These are phyloP conservation scores for Cygnus buccinator DNA, from an alignment of 2,113 vertebrate species.

Conservation along the genomic window DNA sequence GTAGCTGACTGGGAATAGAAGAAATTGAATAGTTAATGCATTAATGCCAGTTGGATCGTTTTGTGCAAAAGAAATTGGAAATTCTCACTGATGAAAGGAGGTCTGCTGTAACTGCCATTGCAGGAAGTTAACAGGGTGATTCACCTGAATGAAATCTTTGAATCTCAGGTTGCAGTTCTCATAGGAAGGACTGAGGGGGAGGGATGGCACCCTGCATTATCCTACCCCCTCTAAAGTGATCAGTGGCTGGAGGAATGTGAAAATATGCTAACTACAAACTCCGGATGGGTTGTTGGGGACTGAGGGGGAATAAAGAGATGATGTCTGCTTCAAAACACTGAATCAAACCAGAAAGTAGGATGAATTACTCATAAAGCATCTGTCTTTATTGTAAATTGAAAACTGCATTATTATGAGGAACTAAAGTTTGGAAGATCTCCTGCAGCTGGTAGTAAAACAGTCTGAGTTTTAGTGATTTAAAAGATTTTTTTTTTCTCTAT, in stretches of 20 bases:
- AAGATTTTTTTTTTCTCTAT: neutral
- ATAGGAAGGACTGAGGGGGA: neutral
- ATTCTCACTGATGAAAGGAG: neutral
- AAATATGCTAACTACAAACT: neutral
- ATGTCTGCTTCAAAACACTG: neutral
- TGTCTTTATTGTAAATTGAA: neutral
- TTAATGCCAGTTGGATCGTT: neutral
- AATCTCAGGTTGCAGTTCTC: neutral
- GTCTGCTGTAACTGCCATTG: slow-evolving; percentile 6
- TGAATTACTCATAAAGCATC: slow-evolving; percentile 7
- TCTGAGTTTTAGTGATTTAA: neutral
- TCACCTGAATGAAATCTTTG: neutral
- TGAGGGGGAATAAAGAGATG: neutral
- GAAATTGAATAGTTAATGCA: neutral
- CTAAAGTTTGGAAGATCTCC: neutral
- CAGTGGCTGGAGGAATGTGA: neutral
- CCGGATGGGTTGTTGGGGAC: neutral
- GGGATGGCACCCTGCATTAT: neutral
- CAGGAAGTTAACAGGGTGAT: neutral
- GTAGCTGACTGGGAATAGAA: neutral
- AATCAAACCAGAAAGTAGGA: neutral
- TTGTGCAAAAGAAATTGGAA: neutral
- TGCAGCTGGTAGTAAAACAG: neutral
- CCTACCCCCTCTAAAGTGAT: neutral
- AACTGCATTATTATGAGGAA: neutral